phyloP scores from a whole-genome alignment of 1,140 invertebrate species.

The Phocides pigmalion region DNA sequence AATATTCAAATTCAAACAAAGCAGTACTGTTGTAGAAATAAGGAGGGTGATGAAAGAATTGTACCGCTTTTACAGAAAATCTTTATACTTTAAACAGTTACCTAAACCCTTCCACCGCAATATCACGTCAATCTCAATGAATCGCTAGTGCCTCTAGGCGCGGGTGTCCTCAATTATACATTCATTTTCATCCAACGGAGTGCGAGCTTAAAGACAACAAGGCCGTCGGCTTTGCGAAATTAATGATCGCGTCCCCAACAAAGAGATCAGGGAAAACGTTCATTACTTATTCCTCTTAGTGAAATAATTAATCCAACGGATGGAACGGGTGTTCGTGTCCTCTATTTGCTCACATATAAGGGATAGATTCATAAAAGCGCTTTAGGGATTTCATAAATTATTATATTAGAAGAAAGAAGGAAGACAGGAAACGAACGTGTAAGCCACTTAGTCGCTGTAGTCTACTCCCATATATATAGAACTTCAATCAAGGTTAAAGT shows the following conservation, averaged over 20 bases:
- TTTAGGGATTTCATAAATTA: no score
- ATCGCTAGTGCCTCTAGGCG: constrained; percentile 8
- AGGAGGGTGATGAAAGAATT: no score
- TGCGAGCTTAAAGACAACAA: constrained; percentile 41
- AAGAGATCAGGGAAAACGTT: constrained; percentile 47
- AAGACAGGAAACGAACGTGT: no score
- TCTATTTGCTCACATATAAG: constrained; percentile 36
- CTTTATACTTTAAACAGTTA: no score
- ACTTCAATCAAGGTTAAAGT: no score
- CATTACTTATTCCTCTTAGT: constrained; percentile 46
- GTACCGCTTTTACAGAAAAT: no score
- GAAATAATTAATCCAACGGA: constrained; percentile 42
- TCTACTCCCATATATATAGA: no score
- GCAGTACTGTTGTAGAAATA: no score
- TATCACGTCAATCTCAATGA: constrained; percentile 17
- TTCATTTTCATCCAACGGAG: constrained; percentile 45
- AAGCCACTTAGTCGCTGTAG: no score
- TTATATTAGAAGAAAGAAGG: no score
- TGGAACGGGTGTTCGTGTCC: constrained; percentile 31
- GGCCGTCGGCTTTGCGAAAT: constrained; percentile 42
- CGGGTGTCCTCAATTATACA: constrained; percentile 40
- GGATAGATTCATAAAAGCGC: neutral
- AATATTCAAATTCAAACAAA: no score
- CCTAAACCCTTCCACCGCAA: neutral
- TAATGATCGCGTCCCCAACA: constrained; percentile 46